Conservation (phyloP, 2,113 vertebrate genomes). For the Dipodomys ordii region DNA sequence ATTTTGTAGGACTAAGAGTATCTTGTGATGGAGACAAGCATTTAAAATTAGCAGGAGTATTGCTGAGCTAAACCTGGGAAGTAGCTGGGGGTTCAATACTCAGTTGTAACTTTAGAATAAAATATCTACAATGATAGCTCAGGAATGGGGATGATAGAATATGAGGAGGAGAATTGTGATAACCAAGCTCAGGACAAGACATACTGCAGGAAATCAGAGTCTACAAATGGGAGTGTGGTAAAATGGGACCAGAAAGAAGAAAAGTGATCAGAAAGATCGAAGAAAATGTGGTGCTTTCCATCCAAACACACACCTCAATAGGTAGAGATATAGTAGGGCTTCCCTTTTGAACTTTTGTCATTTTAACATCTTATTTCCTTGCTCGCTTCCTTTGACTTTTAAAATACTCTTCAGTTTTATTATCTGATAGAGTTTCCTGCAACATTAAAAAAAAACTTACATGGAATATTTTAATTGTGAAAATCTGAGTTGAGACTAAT, state of each 20-base stretch:
- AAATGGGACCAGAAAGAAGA: neutral
- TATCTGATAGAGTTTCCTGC: neutral
- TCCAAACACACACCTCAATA: neutral
- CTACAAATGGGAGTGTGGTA: neutral
- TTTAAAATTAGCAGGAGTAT: neutral
- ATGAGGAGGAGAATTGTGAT: neutral
- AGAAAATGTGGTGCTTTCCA: neutral
- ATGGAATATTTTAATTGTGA: neutral
- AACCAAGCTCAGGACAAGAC: neutral
- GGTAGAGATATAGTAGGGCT: neutral
- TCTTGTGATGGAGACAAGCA: neutral
- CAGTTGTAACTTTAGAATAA: neutral
- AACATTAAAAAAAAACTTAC: constrained; percentile 32
- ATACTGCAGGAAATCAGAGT: neutral
- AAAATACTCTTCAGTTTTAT: constrained; percentile 2
- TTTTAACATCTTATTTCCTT: neutral
- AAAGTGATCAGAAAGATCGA: neutral
- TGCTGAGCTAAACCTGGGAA: neutral
- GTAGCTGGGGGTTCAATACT: neutral
- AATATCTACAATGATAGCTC: neutral
- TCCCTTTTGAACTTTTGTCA: neutral
- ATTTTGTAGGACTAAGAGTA: neutral
- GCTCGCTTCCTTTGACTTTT: neutral
- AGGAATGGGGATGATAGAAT: neutral
- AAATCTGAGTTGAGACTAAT: constrained; percentile 13